Evolutionary conservation across 2,113 vertebrate species (phyloP), one percentile per base, ranked within the genome.

Genomic region (Ellobius talpinus): DNA sequence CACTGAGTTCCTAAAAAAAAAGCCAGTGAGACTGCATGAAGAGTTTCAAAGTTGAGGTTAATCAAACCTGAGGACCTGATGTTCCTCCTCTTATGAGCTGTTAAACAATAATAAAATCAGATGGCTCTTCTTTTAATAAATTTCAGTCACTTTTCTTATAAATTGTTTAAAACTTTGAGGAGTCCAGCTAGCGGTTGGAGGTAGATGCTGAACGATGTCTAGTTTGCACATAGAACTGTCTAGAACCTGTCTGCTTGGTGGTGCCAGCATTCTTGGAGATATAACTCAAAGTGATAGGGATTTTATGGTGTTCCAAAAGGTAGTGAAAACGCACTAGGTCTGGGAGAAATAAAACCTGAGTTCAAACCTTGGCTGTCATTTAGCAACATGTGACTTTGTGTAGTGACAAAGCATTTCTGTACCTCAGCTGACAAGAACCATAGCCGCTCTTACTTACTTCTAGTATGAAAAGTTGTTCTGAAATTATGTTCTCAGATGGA

Each of bases 51-150:
- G 65, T 65, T 50, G n/a, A 8, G 24, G 42, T 89, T 45, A 76
- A 86, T 63, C 88, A 81, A 39, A 87, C 45, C 47, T 21, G 58
- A 86, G n/a, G 55, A 95, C 47, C 31, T 81, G 13, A 8, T 76
- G 3, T 63, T 42, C 19, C 50, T 87, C 29, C n/a, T 93, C 61
- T 93, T 81, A 23, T 14, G 91, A 91, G 55, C 19, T 89, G 4
- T 70, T 93, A 85, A 72, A 79, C 31, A 91, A 89, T 95, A 87
- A 78, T 82, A 87, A 81, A 47, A 58, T 86, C 14, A 36, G 39
- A 88, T 90, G 42, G 5, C 45, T 90, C 17, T n/a, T 47, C 31
- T 84, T 68, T 89, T 96, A 12, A 29, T 88, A 5, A 16, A 47
- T 65, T 73, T 9, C 3, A 26, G 33, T 39, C 66, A 95, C 47